Conservation (phyloP, 2,888 invertebrate species). For the Orthosia gothica region DNA sequence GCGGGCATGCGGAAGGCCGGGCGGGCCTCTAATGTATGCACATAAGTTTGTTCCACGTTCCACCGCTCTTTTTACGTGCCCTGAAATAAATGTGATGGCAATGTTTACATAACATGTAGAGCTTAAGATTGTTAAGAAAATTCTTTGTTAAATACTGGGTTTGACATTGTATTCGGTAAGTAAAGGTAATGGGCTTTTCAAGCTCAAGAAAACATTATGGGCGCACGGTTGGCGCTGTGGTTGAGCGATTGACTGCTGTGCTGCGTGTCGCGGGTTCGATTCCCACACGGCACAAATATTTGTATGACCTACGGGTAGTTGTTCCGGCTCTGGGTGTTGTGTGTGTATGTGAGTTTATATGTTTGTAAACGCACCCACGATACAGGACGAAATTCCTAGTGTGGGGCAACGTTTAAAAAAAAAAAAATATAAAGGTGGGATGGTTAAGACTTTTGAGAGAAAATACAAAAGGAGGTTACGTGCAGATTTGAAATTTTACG, state of each 20-base stretch:
- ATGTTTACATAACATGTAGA: constrained; percentile 26
- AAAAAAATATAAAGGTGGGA: too few species aligned
- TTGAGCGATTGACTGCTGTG: too few species aligned
- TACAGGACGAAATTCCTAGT: too few species aligned
- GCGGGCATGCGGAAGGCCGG: constrained; percentile 47
- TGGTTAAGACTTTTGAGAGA: not conserved
- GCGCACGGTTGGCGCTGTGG: too few species aligned
- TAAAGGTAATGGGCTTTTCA: not conserved
- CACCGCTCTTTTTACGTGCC: constrained; percentile 40
- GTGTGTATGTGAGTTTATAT: too few species aligned
- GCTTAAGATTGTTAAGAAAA: not conserved
- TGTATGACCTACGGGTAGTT: too few species aligned
- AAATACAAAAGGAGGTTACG: not conserved
- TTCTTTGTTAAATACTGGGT: constrained; percentile 1
- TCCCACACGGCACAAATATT: too few species aligned
- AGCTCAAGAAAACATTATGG: not conserved
- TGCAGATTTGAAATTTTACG: too few species aligned
- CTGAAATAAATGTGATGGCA: constrained; percentile 41
- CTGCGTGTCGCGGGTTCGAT: too few species aligned
- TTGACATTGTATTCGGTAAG: constrained; percentile 4
- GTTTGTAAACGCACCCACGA: too few species aligned
- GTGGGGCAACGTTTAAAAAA: too few species aligned
- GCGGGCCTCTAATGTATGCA: constrained; percentile 53
- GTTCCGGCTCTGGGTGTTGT: too few species aligned
- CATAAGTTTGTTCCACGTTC: constrained; percentile 27